Conservation (phyloP, 2,113 vertebrate genomes). For the Oriolus oriolus region DNA sequence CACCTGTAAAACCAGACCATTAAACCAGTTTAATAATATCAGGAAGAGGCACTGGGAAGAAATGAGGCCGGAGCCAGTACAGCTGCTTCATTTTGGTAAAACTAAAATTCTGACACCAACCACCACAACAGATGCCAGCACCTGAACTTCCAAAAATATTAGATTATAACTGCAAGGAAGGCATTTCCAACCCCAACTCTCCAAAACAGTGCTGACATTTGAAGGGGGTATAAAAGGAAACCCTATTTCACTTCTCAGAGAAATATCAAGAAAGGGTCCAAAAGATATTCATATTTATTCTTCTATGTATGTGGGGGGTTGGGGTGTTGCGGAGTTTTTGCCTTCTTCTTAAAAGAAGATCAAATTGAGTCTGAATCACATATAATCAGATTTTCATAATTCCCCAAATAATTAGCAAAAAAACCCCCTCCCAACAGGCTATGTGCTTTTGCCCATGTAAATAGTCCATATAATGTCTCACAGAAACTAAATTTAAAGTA, state of each 20-base stretch:
- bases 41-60: background rate
- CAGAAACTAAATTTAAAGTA: background rate
- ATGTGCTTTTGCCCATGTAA: background rate
- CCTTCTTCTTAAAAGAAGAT: background rate
- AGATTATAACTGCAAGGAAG: background rate
- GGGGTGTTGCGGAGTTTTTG: background rate
- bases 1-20: background rate
- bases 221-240: background rate
- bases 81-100: background rate
- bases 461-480: background rate
- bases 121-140: background rate
- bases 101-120: background rate
- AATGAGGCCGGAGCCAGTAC: background rate
- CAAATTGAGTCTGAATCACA: background rate
- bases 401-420: background rate
- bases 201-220: background rate
- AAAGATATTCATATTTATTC: background rate
- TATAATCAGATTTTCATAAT: background rate
- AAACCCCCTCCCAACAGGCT: background rate
- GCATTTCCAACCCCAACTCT: background rate
- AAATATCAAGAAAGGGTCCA: background rate
- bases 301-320: background rate
- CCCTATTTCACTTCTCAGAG: background rate
- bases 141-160: background rate
- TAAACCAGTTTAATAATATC: background rate